Evolutionary conservation across 2,113 vertebrate genomes (phyloP), one percentile per base, ranked within the genome.

Genomic region (Callithrix jacchus): DNA sequence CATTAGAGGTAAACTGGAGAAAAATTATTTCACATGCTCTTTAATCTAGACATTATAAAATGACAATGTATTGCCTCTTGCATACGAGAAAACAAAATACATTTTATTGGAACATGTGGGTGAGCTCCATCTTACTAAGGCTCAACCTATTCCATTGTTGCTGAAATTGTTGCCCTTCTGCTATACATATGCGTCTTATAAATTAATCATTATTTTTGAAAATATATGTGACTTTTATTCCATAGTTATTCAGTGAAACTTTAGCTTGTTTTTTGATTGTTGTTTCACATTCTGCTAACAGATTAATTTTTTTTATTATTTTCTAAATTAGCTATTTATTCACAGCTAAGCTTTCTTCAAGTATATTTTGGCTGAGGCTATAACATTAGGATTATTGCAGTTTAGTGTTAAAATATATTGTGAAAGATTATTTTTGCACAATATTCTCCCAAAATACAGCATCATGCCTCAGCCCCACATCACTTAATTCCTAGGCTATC

Each of bases 251-350:
- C 40, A 52, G 73, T 58, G 11, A 89, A 82, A 8, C 0, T 66
- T 83, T 88, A 81, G 12, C 10, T 52, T 90, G 49, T 58, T 35
- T 68, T 37, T 85, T 56, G 30, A 64, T 70, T 61, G 52, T 71
- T 82, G 14, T 68, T 84, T 93, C 21, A 54, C 4, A 71, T 91
- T 96, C 64, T 92, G 32, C 30, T 73, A 82, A 61, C 20, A 89
- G 14, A 70, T 92, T 64, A 68, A 10, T 42, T 88, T 86, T 58
- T 58, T 74, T 25, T 1, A 85, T 88, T 84, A 68, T 82, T 89
- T 96, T 92, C 32, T 93, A 91, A 89, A 81, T 95, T 89, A 96
- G 52, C 21, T 83, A 2, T 58, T 58, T 94, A 73, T n/a, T 85
- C 45, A 86, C 5, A 18, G 42, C 8, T 95, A 92, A 95, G 14